Conservation (phyloP, 64 coral and sea anemone species). For the Astreopora myriophthalma region DNA sequence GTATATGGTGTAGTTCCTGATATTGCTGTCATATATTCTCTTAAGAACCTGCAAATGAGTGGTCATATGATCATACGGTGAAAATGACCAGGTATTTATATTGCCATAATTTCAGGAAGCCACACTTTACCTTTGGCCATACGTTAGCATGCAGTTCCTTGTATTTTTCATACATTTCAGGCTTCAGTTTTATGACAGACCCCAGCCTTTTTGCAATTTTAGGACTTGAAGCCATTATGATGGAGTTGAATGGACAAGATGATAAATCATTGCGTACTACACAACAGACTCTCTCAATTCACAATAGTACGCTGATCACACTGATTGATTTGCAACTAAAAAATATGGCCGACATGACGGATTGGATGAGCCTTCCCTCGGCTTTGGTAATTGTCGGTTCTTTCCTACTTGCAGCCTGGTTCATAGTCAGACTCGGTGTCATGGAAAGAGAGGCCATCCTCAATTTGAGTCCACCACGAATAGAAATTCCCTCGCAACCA, state of each 20-base stretch:
- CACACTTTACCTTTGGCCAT: constrained; percentile 76
- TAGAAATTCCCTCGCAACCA: constrained; percentile 54
- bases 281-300: neutral
- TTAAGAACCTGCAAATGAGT: constrained; percentile 63
- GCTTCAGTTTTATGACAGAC: constrained; percentile 89
- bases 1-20: constrained; percentile 93
- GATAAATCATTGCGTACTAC: neutral
- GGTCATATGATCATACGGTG: neutral
- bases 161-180: constrained; percentile 80
- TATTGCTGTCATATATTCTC: constrained; percentile 80
- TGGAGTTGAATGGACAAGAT: too few relatives aligned
- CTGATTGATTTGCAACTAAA: neutral
- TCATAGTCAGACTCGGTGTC: constrained; percentile 83
- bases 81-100: too few relatives aligned
- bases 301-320: too few relatives aligned
- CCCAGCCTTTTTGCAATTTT: constrained; percentile 82
- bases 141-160: constrained; percentile 91
- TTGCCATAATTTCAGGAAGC: too few relatives aligned
- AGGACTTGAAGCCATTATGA: constrained; percentile 40
- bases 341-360: constrained; percentile 77
- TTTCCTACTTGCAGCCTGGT: constrained; percentile 70
- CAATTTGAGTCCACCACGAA: constrained; percentile 18
- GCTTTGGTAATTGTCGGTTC: constrained; percentile 54
- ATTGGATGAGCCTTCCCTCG: constrained; percentile 32
- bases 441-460: constrained; percentile 74